phyloP scores from a whole-genome alignment of 2,797 vertebrate species.

The Hippocampus kuda region DNA sequence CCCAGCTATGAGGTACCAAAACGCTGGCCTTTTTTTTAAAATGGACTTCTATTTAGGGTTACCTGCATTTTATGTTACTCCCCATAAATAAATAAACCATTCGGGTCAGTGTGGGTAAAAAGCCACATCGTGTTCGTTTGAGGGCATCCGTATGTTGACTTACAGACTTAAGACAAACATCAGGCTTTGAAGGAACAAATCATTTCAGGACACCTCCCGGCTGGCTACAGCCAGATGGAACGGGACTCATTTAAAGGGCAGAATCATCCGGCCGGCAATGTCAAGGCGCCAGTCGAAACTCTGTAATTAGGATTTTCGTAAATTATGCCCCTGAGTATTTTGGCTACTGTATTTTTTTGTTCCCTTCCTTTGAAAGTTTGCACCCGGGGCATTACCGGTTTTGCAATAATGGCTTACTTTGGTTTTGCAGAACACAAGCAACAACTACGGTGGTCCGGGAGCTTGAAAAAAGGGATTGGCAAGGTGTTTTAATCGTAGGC shows the following conservation, averaged over 20 bases:
- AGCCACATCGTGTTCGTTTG: too few relatives aligned
- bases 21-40: neutral
- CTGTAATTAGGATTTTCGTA: constrained; percentile 4
- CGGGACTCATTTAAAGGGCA: neutral
- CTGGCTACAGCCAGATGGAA: neutral
- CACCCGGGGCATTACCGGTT: neutral
- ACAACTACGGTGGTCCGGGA: neutral
- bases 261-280: neutral
- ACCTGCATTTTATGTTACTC: too few relatives aligned
- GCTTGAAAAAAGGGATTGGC: neutral
- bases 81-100: too few relatives aligned
- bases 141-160: neutral
- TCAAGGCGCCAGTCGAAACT: neutral
- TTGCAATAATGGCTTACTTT: neutral
- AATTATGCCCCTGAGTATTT: constrained; percentile 1
- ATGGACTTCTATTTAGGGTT: too few relatives aligned
- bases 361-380: neutral
- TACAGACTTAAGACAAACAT: neutral
- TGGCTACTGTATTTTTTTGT: neutral
- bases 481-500: neutral
- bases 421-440: neutral
- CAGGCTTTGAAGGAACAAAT: neutral
- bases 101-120: too few relatives aligned
- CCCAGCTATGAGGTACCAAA: neutral
- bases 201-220: neutral